Evolutionary conservation across 53 echinoderm and acorn worm genomes (phyloP).

Genomic region (Henricia sp.): DNA sequence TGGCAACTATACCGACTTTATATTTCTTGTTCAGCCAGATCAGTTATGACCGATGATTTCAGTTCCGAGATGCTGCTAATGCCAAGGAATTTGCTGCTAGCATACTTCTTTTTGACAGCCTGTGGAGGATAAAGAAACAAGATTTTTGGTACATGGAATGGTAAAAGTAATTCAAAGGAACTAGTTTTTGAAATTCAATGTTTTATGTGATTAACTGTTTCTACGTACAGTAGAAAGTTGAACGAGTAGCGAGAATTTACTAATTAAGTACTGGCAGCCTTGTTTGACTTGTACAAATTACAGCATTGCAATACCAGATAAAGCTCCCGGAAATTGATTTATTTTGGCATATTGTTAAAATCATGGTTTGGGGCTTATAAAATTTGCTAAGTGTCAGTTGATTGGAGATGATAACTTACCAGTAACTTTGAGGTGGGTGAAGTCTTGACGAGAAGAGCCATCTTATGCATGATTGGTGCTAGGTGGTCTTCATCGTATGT

Average conservation of each 20-base stretch:
- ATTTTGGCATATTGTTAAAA: no score
- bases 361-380: background rate
- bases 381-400: background rate
- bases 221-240: no score
- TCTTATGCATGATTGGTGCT: constrained; percentile 75
- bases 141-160: no score
- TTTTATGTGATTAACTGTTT: no score
- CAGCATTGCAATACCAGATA: no score
- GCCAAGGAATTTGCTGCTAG: constrained; percentile 90
- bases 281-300: background rate
- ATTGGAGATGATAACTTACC: constrained; percentile 45
- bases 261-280: background rate
- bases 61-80: constrained; percentile 80
- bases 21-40: constrained; percentile 43
- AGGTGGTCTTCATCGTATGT: constrained; percentile 76
- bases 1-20: background rate
- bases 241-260: background rate
- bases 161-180: no score
- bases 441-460: constrained; percentile 63
- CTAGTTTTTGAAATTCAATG: no score
- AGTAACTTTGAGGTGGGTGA: constrained; percentile 80
- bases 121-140: constrained; percentile 39
- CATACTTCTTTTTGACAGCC: constrained; percentile 91
- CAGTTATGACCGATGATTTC: constrained; percentile 59
- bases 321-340: no score